phyloP scores from a whole-genome alignment of 2,888 invertebrate genomes.

The Idaea aversata region DNA sequence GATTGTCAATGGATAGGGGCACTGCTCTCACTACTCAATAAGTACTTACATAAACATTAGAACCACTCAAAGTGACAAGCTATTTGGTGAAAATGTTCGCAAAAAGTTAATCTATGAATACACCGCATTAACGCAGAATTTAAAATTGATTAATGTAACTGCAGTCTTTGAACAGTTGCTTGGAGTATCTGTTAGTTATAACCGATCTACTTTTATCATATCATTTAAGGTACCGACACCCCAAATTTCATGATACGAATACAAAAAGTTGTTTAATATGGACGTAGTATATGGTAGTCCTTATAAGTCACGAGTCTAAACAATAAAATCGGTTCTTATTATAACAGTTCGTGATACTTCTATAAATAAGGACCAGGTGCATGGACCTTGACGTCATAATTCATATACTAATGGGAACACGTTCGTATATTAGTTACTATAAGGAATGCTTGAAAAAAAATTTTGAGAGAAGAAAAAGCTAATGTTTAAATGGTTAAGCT shows the following conservation, averaged over 20 bases:
- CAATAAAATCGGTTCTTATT: slow-evolving; percentile 47
- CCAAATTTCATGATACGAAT: neutral
- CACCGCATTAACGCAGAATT: neutral
- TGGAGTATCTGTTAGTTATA: neutral
- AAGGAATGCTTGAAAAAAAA: too few species aligned
- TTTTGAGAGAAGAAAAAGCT: too few species aligned
- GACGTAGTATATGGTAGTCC: slow-evolving; percentile 10
- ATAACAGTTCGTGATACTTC: slow-evolving; percentile 62
- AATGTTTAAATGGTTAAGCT: too few species aligned
- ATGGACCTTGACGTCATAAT: slow-evolving; percentile 12
- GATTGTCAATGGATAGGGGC: slow-evolving; percentile 64
- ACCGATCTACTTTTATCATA: neutral
- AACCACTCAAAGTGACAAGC: neutral
- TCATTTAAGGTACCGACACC: neutral
- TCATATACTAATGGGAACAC: neutral
- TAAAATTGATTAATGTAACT: neutral
- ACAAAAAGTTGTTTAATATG: neutral
- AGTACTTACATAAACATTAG: neutral
- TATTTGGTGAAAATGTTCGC: neutral
- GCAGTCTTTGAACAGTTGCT: neutral
- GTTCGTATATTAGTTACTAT: neutral
- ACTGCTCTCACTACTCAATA: slow-evolving; percentile 30
- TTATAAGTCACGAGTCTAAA: slow-evolving; percentile 24
- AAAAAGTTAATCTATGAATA: neutral
- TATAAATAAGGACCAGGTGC: slow-evolving; percentile 51